These are phyloP conservation scores for Megalopta genalis DNA, from an alignment of 1,140 invertebrate genomes.

Conservation along the genomic window DNA sequence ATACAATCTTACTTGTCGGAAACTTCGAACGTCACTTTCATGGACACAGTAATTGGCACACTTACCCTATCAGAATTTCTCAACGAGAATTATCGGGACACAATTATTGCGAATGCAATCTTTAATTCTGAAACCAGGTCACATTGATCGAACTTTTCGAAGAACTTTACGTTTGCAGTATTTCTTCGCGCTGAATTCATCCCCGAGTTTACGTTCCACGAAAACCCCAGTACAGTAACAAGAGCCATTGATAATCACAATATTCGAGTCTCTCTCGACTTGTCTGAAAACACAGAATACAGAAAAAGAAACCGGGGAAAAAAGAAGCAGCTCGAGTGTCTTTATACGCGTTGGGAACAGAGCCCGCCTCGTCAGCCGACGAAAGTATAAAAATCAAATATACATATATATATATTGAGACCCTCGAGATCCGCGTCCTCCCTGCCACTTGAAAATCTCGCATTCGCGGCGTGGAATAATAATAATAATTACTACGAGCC, in stretches of 20 bases:
- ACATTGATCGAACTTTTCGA: background rate
- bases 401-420: background rate
- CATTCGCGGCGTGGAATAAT: slow-evolving; percentile 34
- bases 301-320: background rate
- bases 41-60: too few relatives aligned
- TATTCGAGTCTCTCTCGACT: background rate
- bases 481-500: slow-evolving; percentile 29
- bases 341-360: background rate
- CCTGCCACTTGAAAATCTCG: slow-evolving; percentile 19
- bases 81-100: background rate
- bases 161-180: background rate
- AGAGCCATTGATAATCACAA: background rate
- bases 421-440: background rate
- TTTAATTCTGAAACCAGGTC: too few relatives aligned
- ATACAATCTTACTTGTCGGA: too few relatives aligned
- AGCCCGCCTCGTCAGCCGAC: background rate
- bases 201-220: background rate
- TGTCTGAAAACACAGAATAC: background rate
- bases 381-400: background rate
- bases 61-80: too few relatives aligned
- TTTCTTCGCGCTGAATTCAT: background rate
- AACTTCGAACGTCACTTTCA: too few relatives aligned
- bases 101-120: background rate
- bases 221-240: background rate
- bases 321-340: slow-evolving; percentile 1